phyloP scores from a whole-genome alignment of 2,888 invertebrate species.

The Eledona agricola region DNA sequence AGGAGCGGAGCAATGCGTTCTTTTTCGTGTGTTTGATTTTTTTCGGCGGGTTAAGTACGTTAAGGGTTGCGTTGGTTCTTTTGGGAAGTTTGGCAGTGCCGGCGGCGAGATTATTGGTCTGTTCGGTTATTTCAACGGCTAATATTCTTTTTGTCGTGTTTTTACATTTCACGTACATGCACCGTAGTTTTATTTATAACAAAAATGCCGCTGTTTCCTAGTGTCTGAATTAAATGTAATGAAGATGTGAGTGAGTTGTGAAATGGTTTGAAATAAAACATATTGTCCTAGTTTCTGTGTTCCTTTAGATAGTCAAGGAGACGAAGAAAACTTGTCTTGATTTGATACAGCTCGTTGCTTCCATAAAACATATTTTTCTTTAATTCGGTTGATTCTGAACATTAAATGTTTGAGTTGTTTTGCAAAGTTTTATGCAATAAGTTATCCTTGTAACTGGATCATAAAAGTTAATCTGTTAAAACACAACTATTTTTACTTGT shows the following conservation, averaged over 20 bases:
- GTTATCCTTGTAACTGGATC: too few relatives aligned
- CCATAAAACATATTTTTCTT: too few relatives aligned
- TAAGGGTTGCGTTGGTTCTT: conserved; percentile 62
- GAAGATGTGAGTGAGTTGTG: conserved; percentile 1
- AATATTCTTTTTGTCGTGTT: conserved; percentile 65
- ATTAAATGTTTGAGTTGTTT: too few relatives aligned
- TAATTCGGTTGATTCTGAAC: too few relatives aligned
- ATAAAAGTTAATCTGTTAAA: too few relatives aligned
- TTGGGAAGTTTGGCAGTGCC: conserved; percentile 62
- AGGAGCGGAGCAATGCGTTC: conserved; percentile 60
- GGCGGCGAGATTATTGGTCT: conserved; percentile 63
- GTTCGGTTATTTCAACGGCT: conserved; percentile 61
- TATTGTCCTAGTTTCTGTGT: too few relatives aligned
- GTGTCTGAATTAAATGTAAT: neutral
- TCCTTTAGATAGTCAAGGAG: too few relatives aligned
- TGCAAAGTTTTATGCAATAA: too few relatives aligned
- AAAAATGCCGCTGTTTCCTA: neutral
- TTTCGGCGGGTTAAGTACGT: conserved; percentile 63
- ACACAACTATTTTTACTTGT: too few relatives aligned
- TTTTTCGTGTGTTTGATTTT: conserved; percentile 62
- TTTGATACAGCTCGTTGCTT: too few relatives aligned
- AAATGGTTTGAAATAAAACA: conserved; percentile 5
- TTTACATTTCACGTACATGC: conserved; percentile 65
- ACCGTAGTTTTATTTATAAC: conserved; percentile 60
- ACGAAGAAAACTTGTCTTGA: too few relatives aligned